phyloP scores from a whole-genome alignment of 2,888 invertebrate species.

The Hypsopygia costalis region DNA sequence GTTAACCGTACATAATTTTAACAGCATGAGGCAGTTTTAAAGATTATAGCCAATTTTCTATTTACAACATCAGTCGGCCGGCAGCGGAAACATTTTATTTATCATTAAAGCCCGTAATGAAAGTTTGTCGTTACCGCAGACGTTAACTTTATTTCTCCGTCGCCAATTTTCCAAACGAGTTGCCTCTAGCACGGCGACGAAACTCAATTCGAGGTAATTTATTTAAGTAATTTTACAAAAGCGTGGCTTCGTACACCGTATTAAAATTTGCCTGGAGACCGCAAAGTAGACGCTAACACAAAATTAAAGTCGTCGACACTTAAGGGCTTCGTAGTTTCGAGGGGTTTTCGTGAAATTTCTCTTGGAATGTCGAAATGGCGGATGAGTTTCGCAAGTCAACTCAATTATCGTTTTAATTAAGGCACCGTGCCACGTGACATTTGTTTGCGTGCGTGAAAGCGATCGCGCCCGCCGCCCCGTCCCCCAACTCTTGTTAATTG shows the following conservation, averaged over 20 bases:
- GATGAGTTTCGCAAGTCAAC: slow-evolving; percentile 80
- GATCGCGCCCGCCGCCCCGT: slow-evolving; percentile 48
- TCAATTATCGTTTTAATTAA: slow-evolving; percentile 81
- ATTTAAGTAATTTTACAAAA: slow-evolving; percentile 71
- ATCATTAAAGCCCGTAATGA: slow-evolving; percentile 8
- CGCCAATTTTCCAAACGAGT: slow-evolving; percentile 54
- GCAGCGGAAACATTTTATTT: slow-evolving; percentile 9
- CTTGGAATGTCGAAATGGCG: slow-evolving; percentile 77
- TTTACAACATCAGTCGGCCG: background rate
- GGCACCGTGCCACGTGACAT: slow-evolving; percentile 78
- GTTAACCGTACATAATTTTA: slow-evolving; percentile 24
- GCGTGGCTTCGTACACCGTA: slow-evolving; percentile 63
- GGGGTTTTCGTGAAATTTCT: slow-evolving; percentile 74
- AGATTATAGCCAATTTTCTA: slow-evolving; percentile 1
- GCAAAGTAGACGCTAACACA: slow-evolving; percentile 78
- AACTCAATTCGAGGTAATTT: slow-evolving; percentile 68
- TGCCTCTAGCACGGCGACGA: slow-evolving; percentile 40
- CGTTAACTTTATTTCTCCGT: slow-evolving; percentile 26
- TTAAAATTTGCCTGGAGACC: slow-evolving; percentile 74
- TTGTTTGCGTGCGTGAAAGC: slow-evolving; percentile 80
- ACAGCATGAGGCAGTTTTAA: no score
- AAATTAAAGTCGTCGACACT: slow-evolving; percentile 79
- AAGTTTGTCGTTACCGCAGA: slow-evolving; percentile 12
- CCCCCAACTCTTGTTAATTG: slow-evolving; percentile 70
- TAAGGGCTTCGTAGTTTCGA: slow-evolving; percentile 74